These are phyloP conservation scores for Caenorhabditis latens DNA, from an alignment of 1,140 invertebrate genomes.

Conservation along the genomic window DNA sequence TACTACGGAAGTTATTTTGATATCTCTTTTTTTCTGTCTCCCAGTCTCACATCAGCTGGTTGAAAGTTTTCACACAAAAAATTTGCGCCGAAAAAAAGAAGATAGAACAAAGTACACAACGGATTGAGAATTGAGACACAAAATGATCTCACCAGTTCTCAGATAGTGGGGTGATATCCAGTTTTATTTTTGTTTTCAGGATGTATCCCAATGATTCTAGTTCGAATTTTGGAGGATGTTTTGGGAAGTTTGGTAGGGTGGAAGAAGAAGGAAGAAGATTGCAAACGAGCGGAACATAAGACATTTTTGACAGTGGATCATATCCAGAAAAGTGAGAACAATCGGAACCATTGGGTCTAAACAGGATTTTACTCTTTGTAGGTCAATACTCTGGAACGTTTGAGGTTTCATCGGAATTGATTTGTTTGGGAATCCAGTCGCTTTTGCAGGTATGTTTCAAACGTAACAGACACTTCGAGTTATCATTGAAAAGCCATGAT, in stretches of 20 bases:
- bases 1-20: slow-evolving; percentile 4
- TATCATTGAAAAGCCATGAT: neutral
- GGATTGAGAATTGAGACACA: neutral
- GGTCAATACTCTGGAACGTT: neutral
- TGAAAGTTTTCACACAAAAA: neutral
- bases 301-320: slow-evolving; percentile 18
- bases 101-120: slow-evolving; percentile 9
- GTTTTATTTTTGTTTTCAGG: neutral
- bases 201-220: slow-evolving; percentile 1
- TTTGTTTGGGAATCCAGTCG: neutral
- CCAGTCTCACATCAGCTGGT: neutral
- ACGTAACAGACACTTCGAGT: neutral
- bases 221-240: neutral
- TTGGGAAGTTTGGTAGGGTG: neutral
- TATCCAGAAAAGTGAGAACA: neutral
- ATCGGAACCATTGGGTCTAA: neutral
- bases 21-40: neutral
- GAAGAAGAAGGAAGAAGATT: neutral
- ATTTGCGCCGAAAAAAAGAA: neutral
- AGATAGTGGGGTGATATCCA: neutral
- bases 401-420: neutral
- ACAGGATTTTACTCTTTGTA: neutral
- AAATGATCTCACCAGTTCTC: neutral
- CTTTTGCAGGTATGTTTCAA: neutral
- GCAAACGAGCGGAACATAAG: neutral